phyloP scores from a whole-genome alignment of 2,113 vertebrate species.

The Bubo scandiacus region DNA sequence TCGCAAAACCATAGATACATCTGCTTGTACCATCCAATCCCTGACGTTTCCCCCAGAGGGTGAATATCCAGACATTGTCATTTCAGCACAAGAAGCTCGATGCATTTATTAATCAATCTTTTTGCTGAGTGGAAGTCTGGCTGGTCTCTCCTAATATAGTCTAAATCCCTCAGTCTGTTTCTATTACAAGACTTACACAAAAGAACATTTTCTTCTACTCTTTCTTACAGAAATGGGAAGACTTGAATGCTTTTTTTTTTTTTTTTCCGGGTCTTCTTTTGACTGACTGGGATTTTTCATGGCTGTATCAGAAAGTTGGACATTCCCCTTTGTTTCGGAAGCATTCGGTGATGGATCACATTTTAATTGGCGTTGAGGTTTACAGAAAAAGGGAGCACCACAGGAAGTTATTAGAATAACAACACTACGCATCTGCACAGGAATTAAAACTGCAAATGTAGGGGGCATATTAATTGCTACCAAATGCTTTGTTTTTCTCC shows the following conservation, averaged over 20 bases:
- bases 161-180: neutral
- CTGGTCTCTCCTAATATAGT: neutral
- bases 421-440: conserved; percentile 53
- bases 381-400: conserved; percentile 55
- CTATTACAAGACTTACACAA: conserved; percentile 1
- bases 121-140: neutral
- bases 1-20: neutral
- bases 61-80: neutral
- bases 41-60: neutral
- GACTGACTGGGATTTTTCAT: conserved; percentile 12
- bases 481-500: conserved; percentile 42
- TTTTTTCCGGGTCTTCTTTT: neutral
- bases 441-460: conserved; percentile 38
- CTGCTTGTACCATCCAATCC: neutral
- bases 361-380: conserved; percentile 67
- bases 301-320: conserved; percentile 33
- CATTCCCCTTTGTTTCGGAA: conserved; percentile 41
- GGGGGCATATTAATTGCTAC: conserved; percentile 45
- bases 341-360: conserved; percentile 57
- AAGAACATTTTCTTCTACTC: conserved; percentile 18
- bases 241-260: neutral
- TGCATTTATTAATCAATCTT: conserved; percentile 19
- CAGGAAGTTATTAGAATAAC: conserved; percentile 70
- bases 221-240: conserved; percentile 1
- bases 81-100: neutral